These are phyloP conservation scores for Salvelinus fontinalis DNA, from an alignment of 2,113 vertebrate species.

Conservation along the genomic window DNA sequence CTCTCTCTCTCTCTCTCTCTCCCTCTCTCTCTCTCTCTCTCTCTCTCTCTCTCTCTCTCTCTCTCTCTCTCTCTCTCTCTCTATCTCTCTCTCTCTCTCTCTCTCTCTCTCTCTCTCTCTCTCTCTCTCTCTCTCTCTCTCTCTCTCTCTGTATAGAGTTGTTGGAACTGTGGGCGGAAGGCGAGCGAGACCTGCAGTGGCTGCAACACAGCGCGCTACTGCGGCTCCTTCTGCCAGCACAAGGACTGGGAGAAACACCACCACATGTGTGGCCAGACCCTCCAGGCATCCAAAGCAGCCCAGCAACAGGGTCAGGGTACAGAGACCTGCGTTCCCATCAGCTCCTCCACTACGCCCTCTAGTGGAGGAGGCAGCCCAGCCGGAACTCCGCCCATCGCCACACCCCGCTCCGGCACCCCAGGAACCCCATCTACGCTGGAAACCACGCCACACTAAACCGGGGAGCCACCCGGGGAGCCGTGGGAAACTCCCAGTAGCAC, in stretches of 20 bases:
- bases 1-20: too few species aligned
- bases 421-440: constrained; percentile 94
- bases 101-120: too few species aligned
- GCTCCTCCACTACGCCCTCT: constrained; percentile 85
- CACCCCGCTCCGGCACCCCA: constrained; percentile 92
- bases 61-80: too few species aligned
- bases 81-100: too few species aligned
- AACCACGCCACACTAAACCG: constrained; percentile 83
- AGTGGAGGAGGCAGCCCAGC: constrained; percentile 92
- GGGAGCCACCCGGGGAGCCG: constrained; percentile 14
- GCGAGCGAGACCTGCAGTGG: constrained; percentile 99
- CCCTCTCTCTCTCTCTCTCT: too few species aligned
- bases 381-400: constrained; percentile 86
- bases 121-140: too few species aligned
- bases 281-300: too few species aligned
- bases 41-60: too few species aligned
- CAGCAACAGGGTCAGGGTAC: constrained; percentile 57
- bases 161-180: constrained; percentile 98
- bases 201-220: constrained; percentile 96
- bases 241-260: constrained; percentile 99
- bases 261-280: constrained; percentile 84
- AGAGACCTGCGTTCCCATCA: constrained; percentile 35
- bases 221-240: constrained; percentile 99
- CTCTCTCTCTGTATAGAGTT: constrained; percentile 54
- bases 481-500: constrained; percentile 61